These are phyloP conservation scores for Rattus rattus DNA, from an alignment of 2,113 vertebrate genomes.

Conservation along the genomic window DNA sequence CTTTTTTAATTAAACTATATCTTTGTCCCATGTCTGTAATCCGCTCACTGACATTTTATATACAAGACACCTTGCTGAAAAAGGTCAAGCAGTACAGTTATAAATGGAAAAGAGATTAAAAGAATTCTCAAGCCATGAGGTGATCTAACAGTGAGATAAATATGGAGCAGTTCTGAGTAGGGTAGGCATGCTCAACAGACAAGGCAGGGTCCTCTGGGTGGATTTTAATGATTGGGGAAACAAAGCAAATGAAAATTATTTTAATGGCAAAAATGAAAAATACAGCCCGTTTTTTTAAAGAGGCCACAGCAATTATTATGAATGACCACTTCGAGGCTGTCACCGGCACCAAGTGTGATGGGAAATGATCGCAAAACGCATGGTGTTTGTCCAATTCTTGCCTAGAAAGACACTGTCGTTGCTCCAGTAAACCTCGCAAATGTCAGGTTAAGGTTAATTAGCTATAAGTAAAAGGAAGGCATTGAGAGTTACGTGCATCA, in stretches of 20 bases:
- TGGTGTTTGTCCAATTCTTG: slow-evolving; percentile 81
- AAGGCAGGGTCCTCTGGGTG: slow-evolving; percentile 83
- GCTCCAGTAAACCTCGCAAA: slow-evolving; percentile 80
- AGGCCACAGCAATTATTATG: slow-evolving; percentile 78
- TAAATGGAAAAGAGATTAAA: slow-evolving; percentile 93
- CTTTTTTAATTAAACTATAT: slow-evolving; percentile 93
- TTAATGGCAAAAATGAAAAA: slow-evolving; percentile 83
- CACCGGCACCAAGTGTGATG: slow-evolving; percentile 77
- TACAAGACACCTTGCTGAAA: slow-evolving; percentile 91
- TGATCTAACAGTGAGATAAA: slow-evolving; percentile 89
- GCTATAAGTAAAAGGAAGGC: slow-evolving; percentile 69
- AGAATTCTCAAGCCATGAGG: slow-evolving; percentile 90
- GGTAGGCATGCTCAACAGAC: slow-evolving; percentile 84
- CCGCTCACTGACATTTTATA: slow-evolving; percentile 92
- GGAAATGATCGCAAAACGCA: slow-evolving; percentile 61
- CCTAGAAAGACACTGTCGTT: slow-evolving; percentile 82
- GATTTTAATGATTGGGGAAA: slow-evolving; percentile 85
- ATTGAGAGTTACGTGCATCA: slow-evolving; percentile 62
- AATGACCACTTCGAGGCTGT: slow-evolving; percentile 75
- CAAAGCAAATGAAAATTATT: slow-evolving; percentile 85
- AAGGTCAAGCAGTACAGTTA: slow-evolving; percentile 92
- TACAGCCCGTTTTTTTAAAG: slow-evolving; percentile 79
- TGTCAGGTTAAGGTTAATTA: slow-evolving; percentile 79
- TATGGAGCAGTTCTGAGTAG: slow-evolving; percentile 86
- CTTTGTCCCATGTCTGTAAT: slow-evolving; percentile 92